Evolutionary conservation across 2,113 vertebrate species (phyloP), one percentile per base, ranked within the genome.

Genomic region (Myiopsitta monachus): DNA sequence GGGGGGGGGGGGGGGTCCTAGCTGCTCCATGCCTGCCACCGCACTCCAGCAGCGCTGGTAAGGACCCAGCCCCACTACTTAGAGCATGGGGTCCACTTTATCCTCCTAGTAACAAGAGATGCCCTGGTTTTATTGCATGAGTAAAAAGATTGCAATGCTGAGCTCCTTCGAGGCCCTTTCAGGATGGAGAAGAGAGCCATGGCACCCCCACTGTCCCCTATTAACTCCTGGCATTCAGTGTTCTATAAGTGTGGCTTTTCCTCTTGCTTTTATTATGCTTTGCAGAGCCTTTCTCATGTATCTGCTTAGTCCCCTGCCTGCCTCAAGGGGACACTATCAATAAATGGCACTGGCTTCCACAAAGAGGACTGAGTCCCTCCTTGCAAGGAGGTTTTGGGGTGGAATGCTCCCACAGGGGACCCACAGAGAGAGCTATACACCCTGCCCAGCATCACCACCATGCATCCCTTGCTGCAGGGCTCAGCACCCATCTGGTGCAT

Each of bases 161-260:
- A 88, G 24, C 26, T 83, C 44, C 63, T 77, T 43, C 0, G 0
- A 73, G 49, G 55, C 84, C 67, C 51, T 95, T 83, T 46, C 4
- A 7, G 82, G 75, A 28, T 1, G 2, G 52, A 81, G 51, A 57
- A 92, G 57, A 2, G 14, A 93, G 13, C 44, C 7, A 1, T 68
- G 57, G 31, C 63, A 70, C 33, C 41, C 33, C 13, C 2, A 1
- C 31, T 80, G 63, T 49, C 77, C 90, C 44, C n/a, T 84, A 82
- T 93, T 90, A 93, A 76, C 41, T 90, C 52, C 73, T 72, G 72
- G 55, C 1, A 0, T 73, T 91, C 2, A 1, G 31, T 74, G 26
- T 94, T 93, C 94, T 95, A 84, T 41, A 90, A 90, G 21, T 9
- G 9, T 75, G 80, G 66, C 80, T 96, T 90, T 95, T 88, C 43